These are phyloP conservation scores for Galeopsomyia nigrocyanea DNA, from an alignment of 2,888 invertebrate species.

Conservation along the genomic window DNA sequence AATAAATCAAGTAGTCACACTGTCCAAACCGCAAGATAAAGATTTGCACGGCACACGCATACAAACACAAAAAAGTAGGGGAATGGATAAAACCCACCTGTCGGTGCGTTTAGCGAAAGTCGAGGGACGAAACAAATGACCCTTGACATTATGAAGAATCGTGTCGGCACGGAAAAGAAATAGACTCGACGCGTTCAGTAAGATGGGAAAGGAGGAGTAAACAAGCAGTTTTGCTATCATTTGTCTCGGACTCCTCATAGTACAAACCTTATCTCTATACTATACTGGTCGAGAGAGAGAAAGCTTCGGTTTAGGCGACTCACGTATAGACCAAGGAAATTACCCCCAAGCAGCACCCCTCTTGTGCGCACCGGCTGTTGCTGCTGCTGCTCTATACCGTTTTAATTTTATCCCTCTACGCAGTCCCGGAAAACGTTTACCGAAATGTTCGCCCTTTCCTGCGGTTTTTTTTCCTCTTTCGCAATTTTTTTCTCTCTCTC, in stretches of 20 bases:
- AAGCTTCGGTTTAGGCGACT: conserved; percentile 12
- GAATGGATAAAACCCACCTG: not conserved
- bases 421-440: conserved; percentile 13
- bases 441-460: conserved; percentile 20
- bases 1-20: conserved; percentile 6
- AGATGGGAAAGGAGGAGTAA: conserved; percentile 1
- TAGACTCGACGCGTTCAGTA: conserved; percentile 17
- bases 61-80: too few relatives aligned
- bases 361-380: conserved; percentile 20
- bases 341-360: not conserved
- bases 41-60: not conserved
- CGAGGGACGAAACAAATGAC: conserved; percentile 4
- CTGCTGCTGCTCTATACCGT: conserved; percentile 24
- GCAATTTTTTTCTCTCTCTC: not conserved
- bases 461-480: not conserved
- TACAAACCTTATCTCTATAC: not conserved
- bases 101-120: conserved; percentile 9
- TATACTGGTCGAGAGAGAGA: not conserved
- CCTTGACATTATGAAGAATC: conserved; percentile 33
- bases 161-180: conserved; percentile 11
- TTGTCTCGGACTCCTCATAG: conserved; percentile 22
- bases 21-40: not conserved
- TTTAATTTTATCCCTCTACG: conserved; percentile 37
- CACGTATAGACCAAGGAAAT: conserved; percentile 36
- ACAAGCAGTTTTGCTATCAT: conserved; percentile 39